Conservation (phyloP, 2,113 vertebrate genomes). For the Emydocephalus ijimae region DNA sequence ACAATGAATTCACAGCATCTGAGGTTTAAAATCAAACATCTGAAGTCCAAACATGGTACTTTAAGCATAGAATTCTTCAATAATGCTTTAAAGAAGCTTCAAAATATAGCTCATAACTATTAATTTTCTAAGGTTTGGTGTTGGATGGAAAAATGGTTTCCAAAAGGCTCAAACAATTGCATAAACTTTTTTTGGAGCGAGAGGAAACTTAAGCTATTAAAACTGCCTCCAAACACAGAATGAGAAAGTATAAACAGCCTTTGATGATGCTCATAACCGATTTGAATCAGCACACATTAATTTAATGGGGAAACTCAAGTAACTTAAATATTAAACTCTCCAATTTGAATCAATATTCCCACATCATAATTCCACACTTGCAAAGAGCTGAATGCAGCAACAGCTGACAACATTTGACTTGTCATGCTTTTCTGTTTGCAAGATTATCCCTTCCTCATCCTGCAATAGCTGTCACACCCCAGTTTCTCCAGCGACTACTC, state of each 20-base stretch:
- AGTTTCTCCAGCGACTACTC: not conserved
- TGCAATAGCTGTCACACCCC: conserved; percentile 5
- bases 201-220: not conserved
- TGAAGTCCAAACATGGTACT: not conserved
- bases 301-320: not conserved
- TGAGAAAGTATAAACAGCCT: not conserved
- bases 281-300: not conserved
- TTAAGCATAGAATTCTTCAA: not conserved
- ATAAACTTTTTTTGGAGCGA: not conserved
- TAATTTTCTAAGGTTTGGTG: not conserved
- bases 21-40: not conserved
- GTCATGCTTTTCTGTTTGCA: conserved; percentile 1
- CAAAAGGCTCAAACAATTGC: not conserved
- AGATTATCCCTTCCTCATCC: not conserved
- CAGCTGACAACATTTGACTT: not conserved
- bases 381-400: not conserved
- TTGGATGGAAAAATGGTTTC: not conserved
- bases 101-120: not conserved
- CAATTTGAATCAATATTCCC: not conserved
- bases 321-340: not conserved
- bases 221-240: not conserved
- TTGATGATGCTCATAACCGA: not conserved
- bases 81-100: not conserved
- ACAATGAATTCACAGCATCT: not conserved
- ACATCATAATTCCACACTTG: not conserved